A percentile compares a stretch with the other conserved stretches of the same genome.
These are phyloP conservation scores for Paguma larvata DNA, from an alignment of 2,797 vertebrate genomes.

Conservation along the genomic window DNA sequence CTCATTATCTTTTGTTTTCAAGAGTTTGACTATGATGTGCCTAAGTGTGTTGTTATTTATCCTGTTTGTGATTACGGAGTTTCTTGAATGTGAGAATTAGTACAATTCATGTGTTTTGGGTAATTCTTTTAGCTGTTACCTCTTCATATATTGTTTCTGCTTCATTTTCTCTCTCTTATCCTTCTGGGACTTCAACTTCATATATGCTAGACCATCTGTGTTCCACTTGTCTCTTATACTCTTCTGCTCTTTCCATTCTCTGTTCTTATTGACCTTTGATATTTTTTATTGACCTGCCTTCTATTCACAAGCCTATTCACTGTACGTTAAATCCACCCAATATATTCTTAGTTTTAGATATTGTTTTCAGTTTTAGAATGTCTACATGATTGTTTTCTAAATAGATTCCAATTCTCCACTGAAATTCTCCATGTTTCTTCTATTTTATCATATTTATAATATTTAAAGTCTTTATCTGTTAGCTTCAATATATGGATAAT, in stretches of 20 bases:
- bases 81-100: slow-evolving; percentile 16
- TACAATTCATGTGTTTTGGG: neutral
- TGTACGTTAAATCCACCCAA: neutral
- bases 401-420: neutral
- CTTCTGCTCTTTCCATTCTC: neutral
- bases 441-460: neutral
- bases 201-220: neutral
- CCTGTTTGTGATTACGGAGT: neutral
- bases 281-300: neutral
- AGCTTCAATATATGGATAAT: neutral
- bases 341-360: slow-evolving; percentile 2
- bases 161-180: neutral
- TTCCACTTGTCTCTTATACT: neutral
- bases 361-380: neutral
- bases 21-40: neutral
- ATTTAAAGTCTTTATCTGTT: neutral
- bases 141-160: neutral
- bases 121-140: neutral
- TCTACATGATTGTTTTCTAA: slow-evolving; percentile 20
- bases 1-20: slow-evolving; percentile 22
- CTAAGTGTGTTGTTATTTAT: neutral
- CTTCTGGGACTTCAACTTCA: neutral
- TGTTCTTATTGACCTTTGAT: neutral
- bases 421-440: neutral
- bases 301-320: neutral